Evolutionary conservation across 2,888 invertebrate species (phyloP).

Genomic region (Ramazzottius varieornatus): DNA sequence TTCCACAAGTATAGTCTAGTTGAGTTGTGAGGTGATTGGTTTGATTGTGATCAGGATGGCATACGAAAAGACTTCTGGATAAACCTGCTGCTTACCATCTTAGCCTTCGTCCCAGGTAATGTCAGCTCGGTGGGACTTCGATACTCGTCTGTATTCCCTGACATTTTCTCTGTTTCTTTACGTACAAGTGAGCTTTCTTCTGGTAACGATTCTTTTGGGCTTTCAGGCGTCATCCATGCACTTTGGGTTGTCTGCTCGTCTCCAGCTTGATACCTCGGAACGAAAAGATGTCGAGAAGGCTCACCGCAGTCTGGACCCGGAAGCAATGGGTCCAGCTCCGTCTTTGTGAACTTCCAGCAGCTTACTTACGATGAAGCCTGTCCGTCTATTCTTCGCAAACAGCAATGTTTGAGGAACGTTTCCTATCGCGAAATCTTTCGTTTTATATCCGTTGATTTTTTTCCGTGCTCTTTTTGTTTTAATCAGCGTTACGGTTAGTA

Average conservation of each 20-base stretch:
- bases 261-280: not conserved
- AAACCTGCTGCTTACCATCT: not conserved
- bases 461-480: too few species aligned
- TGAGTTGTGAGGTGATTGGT: not conserved
- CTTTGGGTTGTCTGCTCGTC: not conserved
- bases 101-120: not conserved
- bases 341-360: too few species aligned
- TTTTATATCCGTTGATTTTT: not conserved
- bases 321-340: too few species aligned
- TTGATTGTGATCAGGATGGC: not conserved
- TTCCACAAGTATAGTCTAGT: not conserved
- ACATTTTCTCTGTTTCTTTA: not conserved
- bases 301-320: not conserved
- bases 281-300: not conserved
- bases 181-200: not conserved
- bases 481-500: too few species aligned
- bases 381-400: not conserved
- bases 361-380: too few species aligned
- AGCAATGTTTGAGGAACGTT: not conserved
- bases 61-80: not conserved
- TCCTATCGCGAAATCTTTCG: not conserved
- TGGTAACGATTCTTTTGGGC: not conserved
- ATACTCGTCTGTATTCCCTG: not conserved
- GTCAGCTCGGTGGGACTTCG: not conserved
- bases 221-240: constrained; percentile 1